These are phyloP conservation scores for Bombus cullumanus DNA, from an alignment of 1,140 invertebrate species.

Conservation along the genomic window DNA sequence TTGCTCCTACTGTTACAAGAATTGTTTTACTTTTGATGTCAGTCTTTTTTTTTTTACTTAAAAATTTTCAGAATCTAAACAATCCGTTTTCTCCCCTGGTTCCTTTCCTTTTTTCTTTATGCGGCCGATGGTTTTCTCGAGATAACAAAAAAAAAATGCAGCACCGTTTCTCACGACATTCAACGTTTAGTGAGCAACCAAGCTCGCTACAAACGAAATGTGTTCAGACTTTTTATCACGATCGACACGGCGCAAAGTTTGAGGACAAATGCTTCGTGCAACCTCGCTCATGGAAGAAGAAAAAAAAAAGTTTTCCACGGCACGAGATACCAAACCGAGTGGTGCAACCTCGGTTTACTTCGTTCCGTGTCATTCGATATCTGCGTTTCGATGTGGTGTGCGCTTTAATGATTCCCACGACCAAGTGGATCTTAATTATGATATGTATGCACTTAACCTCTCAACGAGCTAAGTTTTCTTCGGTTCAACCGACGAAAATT, in stretches of 20 bases:
- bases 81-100: not conserved
- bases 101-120: not conserved
- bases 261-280: slow-evolving; percentile 48
- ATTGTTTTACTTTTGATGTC: not conserved
- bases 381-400: not conserved
- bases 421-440: not conserved
- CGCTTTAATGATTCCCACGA: slow-evolving; percentile 1
- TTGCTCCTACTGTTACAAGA: not conserved
- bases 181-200: slow-evolving; percentile 32
- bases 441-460: not conserved
- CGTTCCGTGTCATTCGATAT: slow-evolving; percentile 39
- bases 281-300: slow-evolving; percentile 23
- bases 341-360: not conserved
- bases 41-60: not conserved
- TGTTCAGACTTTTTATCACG: slow-evolving; percentile 46
- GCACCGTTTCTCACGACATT: slow-evolving; percentile 34
- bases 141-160: not conserved
- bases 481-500: not conserved
- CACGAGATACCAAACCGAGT: slow-evolving; percentile 8
- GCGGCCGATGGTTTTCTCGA: slow-evolving; percentile 1
- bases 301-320: slow-evolving; percentile 3
- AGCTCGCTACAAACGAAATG: slow-evolving; percentile 10
- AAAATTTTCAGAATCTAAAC: not conserved
- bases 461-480: not conserved
- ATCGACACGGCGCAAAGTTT: slow-evolving; percentile 49